Evolutionary conservation across 64 coral and sea anemone genomes (phyloP).

Genomic region (Actinia tenebrosa): DNA sequence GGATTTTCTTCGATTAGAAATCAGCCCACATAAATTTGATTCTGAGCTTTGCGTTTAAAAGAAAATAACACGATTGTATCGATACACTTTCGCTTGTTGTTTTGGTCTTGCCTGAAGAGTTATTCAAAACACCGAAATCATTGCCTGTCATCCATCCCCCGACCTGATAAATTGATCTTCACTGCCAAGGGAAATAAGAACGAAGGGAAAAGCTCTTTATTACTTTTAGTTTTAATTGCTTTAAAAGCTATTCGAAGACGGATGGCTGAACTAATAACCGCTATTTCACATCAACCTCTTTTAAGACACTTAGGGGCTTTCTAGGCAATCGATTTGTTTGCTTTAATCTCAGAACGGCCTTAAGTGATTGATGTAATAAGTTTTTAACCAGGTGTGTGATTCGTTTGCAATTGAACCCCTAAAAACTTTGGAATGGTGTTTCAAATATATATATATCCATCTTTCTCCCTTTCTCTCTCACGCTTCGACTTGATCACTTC

Average conservation of each 20-base stretch:
- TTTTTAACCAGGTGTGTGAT: slow-evolving; percentile 14
- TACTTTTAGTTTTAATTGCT: slow-evolving; percentile 30
- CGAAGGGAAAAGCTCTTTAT: not conserved
- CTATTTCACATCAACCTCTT: slow-evolving; percentile 18
- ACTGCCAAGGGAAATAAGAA: slow-evolving; percentile 18
- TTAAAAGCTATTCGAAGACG: slow-evolving; percentile 36
- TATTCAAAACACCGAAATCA: slow-evolving; percentile 18
- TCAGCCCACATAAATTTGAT: slow-evolving; percentile 22
- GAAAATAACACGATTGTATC: slow-evolving; percentile 16
- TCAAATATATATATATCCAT: not conserved
- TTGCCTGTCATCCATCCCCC: not conserved
- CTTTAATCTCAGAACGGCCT: slow-evolving; percentile 12
- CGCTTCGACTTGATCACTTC: not conserved
- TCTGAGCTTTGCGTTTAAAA: not conserved
- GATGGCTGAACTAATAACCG: slow-evolving; percentile 29
- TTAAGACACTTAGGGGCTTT: slow-evolving; percentile 10
- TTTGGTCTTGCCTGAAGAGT: not conserved
- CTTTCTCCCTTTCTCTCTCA: too few species aligned
- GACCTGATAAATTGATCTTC: slow-evolving; percentile 8
- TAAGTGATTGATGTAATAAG: slow-evolving; percentile 20
- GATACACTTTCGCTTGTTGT: not conserved
- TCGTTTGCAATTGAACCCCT: not conserved
- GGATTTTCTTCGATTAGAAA: slow-evolving; percentile 20
- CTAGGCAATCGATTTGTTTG: slow-evolving; percentile 15
- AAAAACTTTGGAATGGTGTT: not conserved